Evolutionary conservation across 1,140 invertebrate genomes (phyloP), one percentile per base, ranked within the genome.

Genomic region (Brachionus koreanus): DNA sequence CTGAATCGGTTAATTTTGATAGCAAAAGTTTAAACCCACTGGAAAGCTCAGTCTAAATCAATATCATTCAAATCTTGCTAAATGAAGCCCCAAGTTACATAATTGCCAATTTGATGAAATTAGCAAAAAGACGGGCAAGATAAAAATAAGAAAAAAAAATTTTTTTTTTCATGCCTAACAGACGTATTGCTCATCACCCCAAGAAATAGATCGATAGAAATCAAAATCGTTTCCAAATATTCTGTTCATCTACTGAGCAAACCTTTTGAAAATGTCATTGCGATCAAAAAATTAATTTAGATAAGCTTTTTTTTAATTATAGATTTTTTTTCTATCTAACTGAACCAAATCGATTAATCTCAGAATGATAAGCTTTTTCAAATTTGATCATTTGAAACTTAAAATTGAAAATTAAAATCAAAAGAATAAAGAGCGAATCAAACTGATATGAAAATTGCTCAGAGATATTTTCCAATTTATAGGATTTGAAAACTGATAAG

Each of bases 351-450:
- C 49, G 16, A 65, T 65, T 65, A 65, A 65, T 65, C 25, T 65
- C 3, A 10, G 25, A 65, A 16, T 33, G 33, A 33, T 65, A 33
- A 33, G 33, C 7, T 10, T 33, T 65, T 65, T 69, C 4, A 69
- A 37, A n/a, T 69, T 69, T 37, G 35, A 69, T 69, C 65, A 69
- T 69, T 42, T 69, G 65, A 69, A 69, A 69, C 29, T 69, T 69
- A 5, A 69, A 37, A 39, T 39, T 39, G 39, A 65, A 63, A 65
- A 65, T 57, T 57, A 19, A 57, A 65, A 12, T 65, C 33, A 39
- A 69, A 69, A 69, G 16, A 37, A 69, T 39, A 69, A 37, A 19
- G 33, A 69, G 37, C 37, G 65, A 69, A 69, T 37, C 42, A 69
- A 37, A 69, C 65, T 69, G 63, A 65, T 65, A 65, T 65, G 63